Evolutionary conservation across 2,113 vertebrate genomes (phyloP).

Genomic region (Atherinomorus stipes): DNA sequence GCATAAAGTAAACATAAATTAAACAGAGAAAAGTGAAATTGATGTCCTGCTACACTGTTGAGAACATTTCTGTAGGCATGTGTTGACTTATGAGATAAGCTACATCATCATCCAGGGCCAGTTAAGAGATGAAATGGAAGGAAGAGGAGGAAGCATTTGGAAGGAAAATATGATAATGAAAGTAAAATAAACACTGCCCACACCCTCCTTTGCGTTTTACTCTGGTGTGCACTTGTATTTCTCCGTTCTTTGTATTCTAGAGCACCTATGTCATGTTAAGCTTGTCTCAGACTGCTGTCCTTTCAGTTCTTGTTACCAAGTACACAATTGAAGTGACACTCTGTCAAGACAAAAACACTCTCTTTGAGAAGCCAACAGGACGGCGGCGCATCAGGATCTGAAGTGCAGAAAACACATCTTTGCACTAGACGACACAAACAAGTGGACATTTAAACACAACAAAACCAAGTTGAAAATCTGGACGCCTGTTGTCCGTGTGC

Average conservation of each 20-base stretch:
- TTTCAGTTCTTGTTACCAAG: conserved; percentile 44
- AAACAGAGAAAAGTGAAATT: conserved; percentile 25
- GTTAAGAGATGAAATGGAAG: conserved; percentile 18
- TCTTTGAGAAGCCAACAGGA: conserved; percentile 26
- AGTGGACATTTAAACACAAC: conserved; percentile 17
- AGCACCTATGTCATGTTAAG: conserved; percentile 37
- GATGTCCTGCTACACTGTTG: conserved; percentile 2
- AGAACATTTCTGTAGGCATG: conserved; percentile 7
- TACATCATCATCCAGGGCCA: background rate
- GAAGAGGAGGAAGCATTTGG: background rate
- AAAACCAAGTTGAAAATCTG: conserved; percentile 1
- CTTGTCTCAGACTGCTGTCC: conserved; percentile 20
- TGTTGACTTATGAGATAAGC: conserved; percentile 27
- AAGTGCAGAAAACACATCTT: conserved; percentile 18
- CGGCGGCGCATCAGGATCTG: conserved; percentile 9
- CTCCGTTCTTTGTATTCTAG: conserved; percentile 22
- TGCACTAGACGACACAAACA: conserved; percentile 15
- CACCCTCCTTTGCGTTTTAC: conserved; percentile 22
- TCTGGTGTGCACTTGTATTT: conserved; percentile 40
- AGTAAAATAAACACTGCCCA: conserved; percentile 47
- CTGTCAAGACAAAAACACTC: conserved; percentile 8
- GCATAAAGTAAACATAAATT: conserved; percentile 9
- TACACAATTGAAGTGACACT: conserved; percentile 36
- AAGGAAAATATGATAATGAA: conserved; percentile 9
- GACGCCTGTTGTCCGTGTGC: conserved; percentile 18